Percentiles rank a stretch among this genome's conserved stretches.
Evolutionary conservation across 2,797 vertebrate genomes (phyloP).

Genomic region (Phoeniculus purpureus): DNA sequence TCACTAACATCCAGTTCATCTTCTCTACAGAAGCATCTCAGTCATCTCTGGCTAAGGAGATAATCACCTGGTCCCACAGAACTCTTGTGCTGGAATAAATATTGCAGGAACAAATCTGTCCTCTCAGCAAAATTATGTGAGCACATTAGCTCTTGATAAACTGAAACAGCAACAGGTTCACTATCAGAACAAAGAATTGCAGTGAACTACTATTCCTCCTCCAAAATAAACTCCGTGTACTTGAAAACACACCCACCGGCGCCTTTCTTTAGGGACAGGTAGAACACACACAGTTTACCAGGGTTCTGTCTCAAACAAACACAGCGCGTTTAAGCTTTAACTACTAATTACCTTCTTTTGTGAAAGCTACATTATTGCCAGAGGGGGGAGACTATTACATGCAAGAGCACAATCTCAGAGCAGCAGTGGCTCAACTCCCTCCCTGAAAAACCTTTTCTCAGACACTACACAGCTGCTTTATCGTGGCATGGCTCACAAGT

Average conservation of each 20-base stretch:
- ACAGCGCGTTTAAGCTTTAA: not conserved
- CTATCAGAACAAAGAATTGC: not conserved
- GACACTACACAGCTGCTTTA: not conserved
- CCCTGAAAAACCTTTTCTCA: not conserved
- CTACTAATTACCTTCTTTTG: slow-evolving; percentile 11
- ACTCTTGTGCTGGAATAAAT: not conserved
- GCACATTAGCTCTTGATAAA: not conserved
- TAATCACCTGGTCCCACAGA: not conserved
- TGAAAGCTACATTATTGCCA: slow-evolving; percentile 54
- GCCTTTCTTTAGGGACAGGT: not conserved
- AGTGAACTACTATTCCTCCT: not conserved
- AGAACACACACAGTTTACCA: not conserved
- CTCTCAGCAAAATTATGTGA: not conserved
- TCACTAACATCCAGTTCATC: not conserved
- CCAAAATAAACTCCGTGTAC: accelerated
- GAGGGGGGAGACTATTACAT: slow-evolving; percentile 71
- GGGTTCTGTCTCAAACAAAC: not conserved
- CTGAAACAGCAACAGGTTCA: not conserved
- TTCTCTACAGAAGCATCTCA: not conserved
- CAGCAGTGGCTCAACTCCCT: slow-evolving; percentile 7
- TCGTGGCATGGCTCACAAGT: not conserved
- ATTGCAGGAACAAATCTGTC: not conserved
- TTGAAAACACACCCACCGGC: not conserved
- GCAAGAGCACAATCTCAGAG: not conserved
- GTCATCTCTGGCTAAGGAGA: not conserved